phyloP scores from a whole-genome alignment of 2,888 invertebrate genomes.

The Cataglyphis rosenhaueri region DNA sequence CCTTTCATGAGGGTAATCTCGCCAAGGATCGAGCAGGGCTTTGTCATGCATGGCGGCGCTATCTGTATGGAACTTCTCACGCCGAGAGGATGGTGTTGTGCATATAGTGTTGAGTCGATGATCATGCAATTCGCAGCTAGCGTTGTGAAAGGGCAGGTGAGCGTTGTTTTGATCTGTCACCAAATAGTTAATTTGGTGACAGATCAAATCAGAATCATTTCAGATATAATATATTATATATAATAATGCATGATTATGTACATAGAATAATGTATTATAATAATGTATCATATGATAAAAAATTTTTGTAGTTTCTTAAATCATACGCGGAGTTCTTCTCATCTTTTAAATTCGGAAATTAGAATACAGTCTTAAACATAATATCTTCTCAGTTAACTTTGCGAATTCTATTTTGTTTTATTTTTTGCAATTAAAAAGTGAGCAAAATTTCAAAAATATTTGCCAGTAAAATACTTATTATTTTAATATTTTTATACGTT shows the following conservation, averaged over 20 bases:
- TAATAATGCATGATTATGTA: not conserved
- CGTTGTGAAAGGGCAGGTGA: constrained; percentile 93
- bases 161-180: not conserved
- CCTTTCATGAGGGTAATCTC: constrained; percentile 91
- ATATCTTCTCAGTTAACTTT: not conserved
- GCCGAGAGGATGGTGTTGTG: constrained; percentile 95
- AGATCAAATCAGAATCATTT: not conserved
- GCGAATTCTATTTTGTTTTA: not conserved
- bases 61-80: constrained; percentile 96
- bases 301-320: not conserved
- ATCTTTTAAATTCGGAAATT: not conserved
- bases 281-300: not conserved
- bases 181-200: not conserved
- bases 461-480: not conserved
- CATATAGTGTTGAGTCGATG: constrained; percentile 94
- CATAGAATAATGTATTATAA: not conserved
- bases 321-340: not conserved
- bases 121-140: constrained; percentile 96
- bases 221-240: not conserved
- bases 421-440: not conserved
- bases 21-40: constrained; percentile 93
- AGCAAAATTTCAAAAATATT: not conserved
- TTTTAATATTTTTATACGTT: not conserved
- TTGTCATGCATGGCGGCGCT: constrained; percentile 96
- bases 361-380: not conserved